These are phyloP conservation scores for Heptranchias perlo DNA, from an alignment of 2,113 vertebrate genomes.

Conservation along the genomic window DNA sequence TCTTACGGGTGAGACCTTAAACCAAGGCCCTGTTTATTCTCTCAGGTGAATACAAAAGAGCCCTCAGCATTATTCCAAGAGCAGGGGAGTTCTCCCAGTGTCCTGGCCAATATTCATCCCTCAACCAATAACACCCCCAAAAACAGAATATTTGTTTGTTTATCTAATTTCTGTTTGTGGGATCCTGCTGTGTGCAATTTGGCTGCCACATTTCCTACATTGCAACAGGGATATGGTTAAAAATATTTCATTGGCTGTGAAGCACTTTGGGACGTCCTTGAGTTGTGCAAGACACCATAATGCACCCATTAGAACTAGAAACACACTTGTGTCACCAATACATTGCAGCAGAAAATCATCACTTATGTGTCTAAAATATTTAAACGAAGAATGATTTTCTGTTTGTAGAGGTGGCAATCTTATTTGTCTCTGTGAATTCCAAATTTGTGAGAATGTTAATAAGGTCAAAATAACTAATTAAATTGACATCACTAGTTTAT, in stretches of 20 bases:
- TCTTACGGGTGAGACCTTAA: no score
- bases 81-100: no score
- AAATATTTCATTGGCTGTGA: background rate
- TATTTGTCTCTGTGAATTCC: no score
- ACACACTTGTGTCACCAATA: background rate
- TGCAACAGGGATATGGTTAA: background rate
- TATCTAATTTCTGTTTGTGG: no score
- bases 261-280: background rate
- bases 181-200: background rate
- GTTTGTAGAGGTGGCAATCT: no score
- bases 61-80: no score
- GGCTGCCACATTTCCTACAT: background rate
- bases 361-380: background rate
- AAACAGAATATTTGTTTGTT: no score
- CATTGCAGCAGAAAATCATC: background rate
- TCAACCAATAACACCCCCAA: no score
- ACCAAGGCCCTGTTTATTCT: no score
- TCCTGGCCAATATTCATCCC: no score
- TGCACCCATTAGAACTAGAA: background rate
- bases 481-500: background rate
- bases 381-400: background rate
- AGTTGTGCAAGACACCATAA: background rate
- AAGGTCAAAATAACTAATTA: background rate
- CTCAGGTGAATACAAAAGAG: no score
- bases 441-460: background rate